Base-by-base conservation (phyloP, 2,113 vertebrate genomes). In the Gila orcuttii region DNA sequence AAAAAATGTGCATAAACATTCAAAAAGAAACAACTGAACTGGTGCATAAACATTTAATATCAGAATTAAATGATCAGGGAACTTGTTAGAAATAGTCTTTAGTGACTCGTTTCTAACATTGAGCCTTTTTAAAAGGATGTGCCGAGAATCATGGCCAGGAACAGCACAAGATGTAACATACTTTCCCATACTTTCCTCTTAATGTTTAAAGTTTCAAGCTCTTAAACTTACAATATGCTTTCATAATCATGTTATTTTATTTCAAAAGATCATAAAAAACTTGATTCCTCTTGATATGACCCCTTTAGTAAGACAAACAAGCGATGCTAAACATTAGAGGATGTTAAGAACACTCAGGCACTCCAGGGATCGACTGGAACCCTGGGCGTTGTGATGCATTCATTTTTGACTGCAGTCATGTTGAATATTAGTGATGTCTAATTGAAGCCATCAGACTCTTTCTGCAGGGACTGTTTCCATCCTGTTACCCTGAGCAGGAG, bases 391-490 rank as follows among this genome's bases (percentile, higher is more conserved):
- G 77, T 36, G 50, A 89, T 88, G 83, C 62, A 90, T 91, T 88
- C 86, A 85, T 88, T 89, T 86, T 87, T 66, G 86, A 91, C 89
- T 91, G 90, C 89, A 87, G 78, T 90, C 83, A 84, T 90, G 86
- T 90, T 88, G 69, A 86, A 82, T 92, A 90, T 92, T 66, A 89
- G 91, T 88, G 91, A 76, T 88, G 85, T 90, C 90, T 86, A 86
- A 79, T 75, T 88, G 89, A 85, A 79, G 83, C 74, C 88, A 87
- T 76, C 45, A 57, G 79, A 50, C 74, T 68, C 47, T 45, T 42
- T 64, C 36, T 25, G 62, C 57, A 52, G 25, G 68, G 73, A 42
- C 76, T 11, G 15, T 79, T 83, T 73, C 75, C 52, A 25, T 28
- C 66, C 36, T 36, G 31, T 81, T 83, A 79, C 69, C 60, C 60